Evolutionary conservation across 2,797 vertebrate species (phyloP).

Genomic region (Gorsachius magnificus): DNA sequence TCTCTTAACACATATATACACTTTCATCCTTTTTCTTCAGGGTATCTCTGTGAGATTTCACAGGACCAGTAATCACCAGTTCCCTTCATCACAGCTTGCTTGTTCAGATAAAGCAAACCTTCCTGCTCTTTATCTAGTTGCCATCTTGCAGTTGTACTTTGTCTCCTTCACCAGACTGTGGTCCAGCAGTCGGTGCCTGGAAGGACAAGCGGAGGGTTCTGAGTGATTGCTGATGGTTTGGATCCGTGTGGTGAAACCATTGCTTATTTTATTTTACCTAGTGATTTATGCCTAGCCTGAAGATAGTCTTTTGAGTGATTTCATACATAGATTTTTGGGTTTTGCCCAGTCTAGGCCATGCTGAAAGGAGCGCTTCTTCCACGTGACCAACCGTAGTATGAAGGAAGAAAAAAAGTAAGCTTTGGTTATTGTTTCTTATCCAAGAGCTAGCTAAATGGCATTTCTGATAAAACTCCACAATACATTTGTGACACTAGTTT

Average conservation of each 20-base stretch:
- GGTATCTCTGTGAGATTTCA: neutral
- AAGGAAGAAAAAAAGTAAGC: neutral
- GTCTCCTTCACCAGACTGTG: neutral
- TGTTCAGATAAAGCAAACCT: neutral
- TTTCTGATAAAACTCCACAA: neutral
- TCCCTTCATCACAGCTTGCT: neutral
- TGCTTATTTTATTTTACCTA: neutral
- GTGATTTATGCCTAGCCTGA: neutral
- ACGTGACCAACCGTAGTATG: fast-evolving
- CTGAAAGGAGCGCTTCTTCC: neutral
- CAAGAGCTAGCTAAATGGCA: neutral
- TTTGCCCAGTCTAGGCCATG: neutral
- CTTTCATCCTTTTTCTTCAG: neutral
- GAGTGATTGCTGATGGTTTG: neutral
- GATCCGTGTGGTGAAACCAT: neutral
- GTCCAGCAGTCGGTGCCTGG: neutral
- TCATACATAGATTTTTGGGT: neutral
- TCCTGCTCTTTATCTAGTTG: neutral
- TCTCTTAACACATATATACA: neutral
- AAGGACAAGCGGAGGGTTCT: neutral
- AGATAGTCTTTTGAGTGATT: neutral
- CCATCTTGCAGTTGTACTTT: neutral
- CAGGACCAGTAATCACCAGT: neutral
- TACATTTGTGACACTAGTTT: neutral
- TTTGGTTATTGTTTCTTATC: neutral